Evolutionary conservation across 2,888 invertebrate species (phyloP), one percentile per base, ranked within the genome.

Genomic region (Papilio demoleus): DNA sequence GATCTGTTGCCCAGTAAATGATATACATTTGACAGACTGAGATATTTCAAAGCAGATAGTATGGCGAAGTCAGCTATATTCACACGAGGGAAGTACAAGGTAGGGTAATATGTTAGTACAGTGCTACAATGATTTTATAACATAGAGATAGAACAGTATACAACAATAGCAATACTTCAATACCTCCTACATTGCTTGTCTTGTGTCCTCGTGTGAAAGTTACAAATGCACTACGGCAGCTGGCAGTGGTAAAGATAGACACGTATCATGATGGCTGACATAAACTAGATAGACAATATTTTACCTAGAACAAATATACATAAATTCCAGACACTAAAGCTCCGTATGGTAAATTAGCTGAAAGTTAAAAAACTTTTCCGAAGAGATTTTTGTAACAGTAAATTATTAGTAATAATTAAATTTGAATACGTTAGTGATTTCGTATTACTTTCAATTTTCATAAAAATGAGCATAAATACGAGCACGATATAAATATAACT

Each of bases 11-110:
- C 71, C 76, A 73, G 73, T 80, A 81, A 83, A 82, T 86, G 86
- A 88, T 87, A 88, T 84, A 84, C 84, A 84, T 88, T 84, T 88
- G 88, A 88, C 88, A 84, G 86, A 77, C 71, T 70, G 72, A 77
- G 85, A 88, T 87, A 83, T 81, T 78, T 73, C 75, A 73, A 77
- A 66, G 65, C 60, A 75, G 87, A 88, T 86, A 83, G 80, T 71
- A 6, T 6, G 81, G 70, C 81, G 88, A 82, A 82, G 83, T 82
- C 79, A 77, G 78, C 72, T 76, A 1, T 45, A 2, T 45, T 45
- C 19, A 45, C 42, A 19, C 42, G 17, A 19, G 58, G 22, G n/a
- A n/a, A n/a, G n/a, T n/a, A n/a, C n/a, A n/a, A n/a, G n/a, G 19
- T 76, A 45, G 69, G 75, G 77, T 73, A 77, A 67, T 58, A 56